phyloP scores from a whole-genome alignment of 1,140 invertebrate genomes.

The Helicoverpa zea region DNA sequence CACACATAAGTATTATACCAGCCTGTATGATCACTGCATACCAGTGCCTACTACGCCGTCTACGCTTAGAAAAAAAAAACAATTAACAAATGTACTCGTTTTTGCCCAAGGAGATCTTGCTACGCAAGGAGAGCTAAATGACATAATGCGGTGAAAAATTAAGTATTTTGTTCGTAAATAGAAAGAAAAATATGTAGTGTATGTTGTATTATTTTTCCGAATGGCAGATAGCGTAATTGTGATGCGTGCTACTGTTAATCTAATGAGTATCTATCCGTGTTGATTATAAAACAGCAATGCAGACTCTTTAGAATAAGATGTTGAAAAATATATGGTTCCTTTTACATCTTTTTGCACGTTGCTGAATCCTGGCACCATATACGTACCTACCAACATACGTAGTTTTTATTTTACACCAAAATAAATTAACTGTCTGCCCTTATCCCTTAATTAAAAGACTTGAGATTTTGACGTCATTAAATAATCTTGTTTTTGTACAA shows the following conservation, averaged over 20 bases:
- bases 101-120: constrained; percentile 14
- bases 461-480: no score
- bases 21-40: constrained; percentile 25
- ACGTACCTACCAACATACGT: no score
- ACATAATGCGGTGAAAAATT: background rate
- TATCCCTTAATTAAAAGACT: no score
- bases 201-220: background rate
- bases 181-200: background rate
- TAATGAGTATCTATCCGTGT: constrained; percentile 5
- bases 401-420: no score
- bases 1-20: constrained; percentile 9
- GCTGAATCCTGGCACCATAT: no score
- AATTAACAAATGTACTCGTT: background rate
- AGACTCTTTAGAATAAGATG: no score
- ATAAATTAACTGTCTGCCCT: no score
- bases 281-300: background rate
- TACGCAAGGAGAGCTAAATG: background rate
- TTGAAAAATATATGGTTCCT: no score
- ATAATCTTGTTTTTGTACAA: no score
- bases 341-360: no score
- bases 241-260: constrained; percentile 4
- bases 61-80: constrained; percentile 10
- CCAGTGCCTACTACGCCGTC: constrained; percentile 2
- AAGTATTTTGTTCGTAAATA: background rate
- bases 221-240: background rate